Evolutionary conservation across 2,888 invertebrate species (phyloP).

Genomic region (Slavum lentiscoides): DNA sequence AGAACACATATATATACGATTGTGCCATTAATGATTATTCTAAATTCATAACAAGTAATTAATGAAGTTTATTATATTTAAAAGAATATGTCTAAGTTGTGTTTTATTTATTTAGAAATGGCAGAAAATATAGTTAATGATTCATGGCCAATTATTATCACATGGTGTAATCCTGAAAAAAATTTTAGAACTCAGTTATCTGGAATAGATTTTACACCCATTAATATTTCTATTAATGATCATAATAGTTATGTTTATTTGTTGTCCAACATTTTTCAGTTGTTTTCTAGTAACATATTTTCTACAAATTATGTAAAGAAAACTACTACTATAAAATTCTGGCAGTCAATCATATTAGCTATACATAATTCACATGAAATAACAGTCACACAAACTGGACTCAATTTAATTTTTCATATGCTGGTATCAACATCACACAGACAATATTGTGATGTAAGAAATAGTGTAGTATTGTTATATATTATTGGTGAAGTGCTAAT

Average conservation of each 20-base stretch:
- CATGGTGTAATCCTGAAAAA: conserved; percentile 45
- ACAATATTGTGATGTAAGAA: conserved; percentile 40
- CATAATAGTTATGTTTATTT: conserved; percentile 29
- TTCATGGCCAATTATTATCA: conserved; percentile 40
- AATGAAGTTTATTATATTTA: not conserved
- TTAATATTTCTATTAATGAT: conserved; percentile 31
- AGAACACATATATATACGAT: conserved; percentile 42
- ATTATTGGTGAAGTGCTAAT: not conserved
- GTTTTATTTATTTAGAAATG: conserved; percentile 31
- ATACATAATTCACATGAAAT: conserved; percentile 32
- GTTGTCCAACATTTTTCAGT: conserved; percentile 13
- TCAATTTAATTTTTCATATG: conserved; percentile 32
- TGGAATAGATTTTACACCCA: conserved; percentile 36
- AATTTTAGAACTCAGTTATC: conserved; percentile 30
- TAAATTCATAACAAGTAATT: conserved; percentile 47
- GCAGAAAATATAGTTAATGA: conserved; percentile 24
- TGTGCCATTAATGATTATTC: conserved; percentile 50
- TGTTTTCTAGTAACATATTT: conserved; percentile 39
- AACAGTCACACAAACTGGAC: conserved; percentile 19
- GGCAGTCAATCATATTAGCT: conserved; percentile 36
- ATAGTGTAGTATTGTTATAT: not conserved
- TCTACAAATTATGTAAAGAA: conserved; percentile 32
- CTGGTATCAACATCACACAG: conserved; percentile 28
- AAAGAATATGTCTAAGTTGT: not conserved
- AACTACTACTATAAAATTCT: conserved; percentile 30